Base-by-base conservation (phyloP, 2,888 invertebrate genomes). In the Apantesis nais region DNA sequence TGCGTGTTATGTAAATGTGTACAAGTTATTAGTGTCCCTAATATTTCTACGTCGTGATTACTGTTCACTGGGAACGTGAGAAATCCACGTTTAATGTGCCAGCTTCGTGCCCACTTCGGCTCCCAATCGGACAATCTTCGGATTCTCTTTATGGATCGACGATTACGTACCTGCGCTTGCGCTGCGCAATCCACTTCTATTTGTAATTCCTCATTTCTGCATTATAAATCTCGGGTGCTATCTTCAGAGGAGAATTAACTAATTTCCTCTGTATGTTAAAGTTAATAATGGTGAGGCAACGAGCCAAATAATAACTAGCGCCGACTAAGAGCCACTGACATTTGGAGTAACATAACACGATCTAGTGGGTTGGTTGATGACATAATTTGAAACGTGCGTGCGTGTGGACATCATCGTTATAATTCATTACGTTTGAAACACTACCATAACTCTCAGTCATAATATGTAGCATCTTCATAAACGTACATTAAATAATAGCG, bases 21-120 rank as follows among this genome's bases (percentile, higher is more conserved):
- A 91, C 91, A 90, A 90, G 92, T 91, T 92, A 94, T 93, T 92
- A 94, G 91, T 91, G 93, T 93, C 92, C 91, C 92, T 92, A 92
- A 94, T 94, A 94, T 90, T 92, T 94, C 90, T 85, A 88, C 88
- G 92, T 94, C 93, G 90, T 91, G 92, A 92, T 94, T 92, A 90
- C 88, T 88, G 85, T 86, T 87, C 86, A 85, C 84, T 83, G 78
- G 68, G 84, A 89, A 90, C 90, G 89, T 90, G 90, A 91, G 90
- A 91, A 90, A 90, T 91, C 84, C 85, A 82, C 86, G 89, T 82
- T 88, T 85, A 86, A 86, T 83, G 85, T 82, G 67, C 78, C 75
- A 74, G 81, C 84, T 83, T 89, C 88, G 89, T 90, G 88, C 84
- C 72, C 80, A 74, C 82, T 77, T 48, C 84, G 82, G 86, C 78